Conservation (phyloP, 2,797 vertebrate genomes). For the Gila robusta region DNA sequence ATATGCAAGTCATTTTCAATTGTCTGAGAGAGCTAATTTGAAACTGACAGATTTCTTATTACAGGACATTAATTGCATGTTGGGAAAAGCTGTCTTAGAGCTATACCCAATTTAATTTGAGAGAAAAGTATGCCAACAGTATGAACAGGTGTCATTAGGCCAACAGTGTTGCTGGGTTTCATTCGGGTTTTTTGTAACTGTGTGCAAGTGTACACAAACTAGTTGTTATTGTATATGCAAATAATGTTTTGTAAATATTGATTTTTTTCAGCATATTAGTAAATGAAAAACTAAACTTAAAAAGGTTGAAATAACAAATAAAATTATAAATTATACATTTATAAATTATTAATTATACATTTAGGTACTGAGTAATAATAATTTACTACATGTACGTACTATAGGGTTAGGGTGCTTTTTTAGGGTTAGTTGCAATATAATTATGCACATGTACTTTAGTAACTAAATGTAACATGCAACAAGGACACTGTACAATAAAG, state of each 20-base stretch:
- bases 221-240: not conserved
- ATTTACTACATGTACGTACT: too few relatives aligned
- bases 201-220: not conserved
- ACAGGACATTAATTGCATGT: not conserved
- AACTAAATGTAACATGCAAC: too few relatives aligned
- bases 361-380: too few relatives aligned
- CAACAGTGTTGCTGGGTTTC: not conserved
- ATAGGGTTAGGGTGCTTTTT: too few relatives aligned
- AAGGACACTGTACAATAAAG: too few relatives aligned
- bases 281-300: too few relatives aligned
- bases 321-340: too few relatives aligned
- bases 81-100: not conserved
- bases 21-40: conserved; percentile 15
- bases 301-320: too few relatives aligned
- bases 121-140: not conserved
- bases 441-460: too few relatives aligned
- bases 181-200: not conserved
- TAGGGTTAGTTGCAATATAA: too few relatives aligned
- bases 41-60: conserved; percentile 17
- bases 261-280: not conserved
- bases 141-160: not conserved
- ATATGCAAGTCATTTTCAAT: conserved; percentile 8
- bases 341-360: too few relatives aligned
- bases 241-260: not conserved
- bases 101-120: not conserved